Evolutionary conservation across 2,113 vertebrate species (phyloP).

Genomic region (Azemiops feae): DNA sequence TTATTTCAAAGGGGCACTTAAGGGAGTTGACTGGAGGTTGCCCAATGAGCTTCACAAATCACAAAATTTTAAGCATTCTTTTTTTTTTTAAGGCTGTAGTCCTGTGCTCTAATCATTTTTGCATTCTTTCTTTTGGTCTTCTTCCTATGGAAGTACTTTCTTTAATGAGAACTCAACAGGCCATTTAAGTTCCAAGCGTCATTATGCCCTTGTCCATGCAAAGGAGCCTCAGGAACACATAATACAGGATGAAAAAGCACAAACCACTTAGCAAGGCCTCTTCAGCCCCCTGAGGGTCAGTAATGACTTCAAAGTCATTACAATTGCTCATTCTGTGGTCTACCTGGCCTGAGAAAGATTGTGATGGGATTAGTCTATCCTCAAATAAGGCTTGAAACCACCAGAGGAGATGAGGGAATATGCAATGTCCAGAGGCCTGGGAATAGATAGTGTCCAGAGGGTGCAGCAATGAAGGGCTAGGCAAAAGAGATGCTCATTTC

Average conservation of each 20-base stretch:
- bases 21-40: neutral
- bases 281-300: slow-evolving; percentile 11
- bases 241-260: slow-evolving; percentile 4
- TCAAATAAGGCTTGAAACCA: slow-evolving; percentile 17
- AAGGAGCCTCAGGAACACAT: neutral
- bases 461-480: neutral
- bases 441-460: slow-evolving; percentile 12
- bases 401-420: slow-evolving; percentile 8
- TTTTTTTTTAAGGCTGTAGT: neutral
- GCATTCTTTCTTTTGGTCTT: neutral
- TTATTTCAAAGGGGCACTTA: neutral
- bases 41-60: neutral
- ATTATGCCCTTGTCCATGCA: slow-evolving; percentile 12
- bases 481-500: slow-evolving; percentile 11
- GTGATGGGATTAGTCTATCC: slow-evolving; percentile 18
- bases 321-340: neutral
- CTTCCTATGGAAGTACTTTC: neutral
- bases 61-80: neutral
- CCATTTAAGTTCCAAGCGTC: neutral
- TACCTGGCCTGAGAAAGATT: slow-evolving; percentile 17
- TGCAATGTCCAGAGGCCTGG: slow-evolving; percentile 11
- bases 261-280: slow-evolving; percentile 8
- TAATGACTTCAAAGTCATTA: slow-evolving; percentile 23
- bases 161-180: neutral
- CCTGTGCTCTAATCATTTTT: neutral